Percentiles rank a stretch among this genome's conserved stretches.
These are phyloP conservation scores for Pseudomugil gertrudae DNA, from an alignment of 2,797 vertebrate genomes.

Conservation along the genomic window DNA sequence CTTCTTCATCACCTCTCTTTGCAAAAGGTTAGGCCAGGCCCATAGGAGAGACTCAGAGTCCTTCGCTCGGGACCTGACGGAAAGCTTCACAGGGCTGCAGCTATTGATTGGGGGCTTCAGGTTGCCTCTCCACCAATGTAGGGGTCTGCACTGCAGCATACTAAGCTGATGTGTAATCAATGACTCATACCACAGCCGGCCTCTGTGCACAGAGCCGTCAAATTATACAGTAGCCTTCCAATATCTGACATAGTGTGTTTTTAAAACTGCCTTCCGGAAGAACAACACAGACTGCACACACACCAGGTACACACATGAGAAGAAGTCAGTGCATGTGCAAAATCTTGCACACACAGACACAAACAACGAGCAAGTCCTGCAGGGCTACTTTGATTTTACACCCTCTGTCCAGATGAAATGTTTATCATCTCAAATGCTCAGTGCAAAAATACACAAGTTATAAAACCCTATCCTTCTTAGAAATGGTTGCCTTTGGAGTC, in stretches of 20 bases:
- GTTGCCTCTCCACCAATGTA: slow-evolving; percentile 82
- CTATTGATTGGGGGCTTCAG: slow-evolving; percentile 85
- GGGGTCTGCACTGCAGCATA: slow-evolving; percentile 83
- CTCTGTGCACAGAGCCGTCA: slow-evolving; percentile 79
- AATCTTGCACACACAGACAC: slow-evolving; percentile 40
- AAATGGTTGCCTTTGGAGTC: slow-evolving; percentile 63
- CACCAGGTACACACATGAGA: slow-evolving; percentile 58
- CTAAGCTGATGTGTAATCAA: slow-evolving; percentile 87
- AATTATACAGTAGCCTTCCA: slow-evolving; percentile 79
- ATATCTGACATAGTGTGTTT: slow-evolving; percentile 78
- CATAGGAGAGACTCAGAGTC: slow-evolving; percentile 75
- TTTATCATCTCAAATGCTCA: slow-evolving; percentile 67
- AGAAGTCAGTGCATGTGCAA: slow-evolving; percentile 40
- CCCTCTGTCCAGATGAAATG: slow-evolving; percentile 69
- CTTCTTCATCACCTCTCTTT: slow-evolving; percentile 84
- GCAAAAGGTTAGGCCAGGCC: slow-evolving; percentile 82
- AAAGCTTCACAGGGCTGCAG: slow-evolving; percentile 79
- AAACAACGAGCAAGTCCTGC: slow-evolving; percentile 52
- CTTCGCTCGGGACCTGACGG: slow-evolving; percentile 74
- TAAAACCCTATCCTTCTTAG: slow-evolving; percentile 57
- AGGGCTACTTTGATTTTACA: slow-evolving; percentile 70
- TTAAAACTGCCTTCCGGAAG: slow-evolving; percentile 72
- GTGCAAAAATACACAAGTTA: slow-evolving; percentile 43
- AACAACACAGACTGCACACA: slow-evolving; percentile 49
- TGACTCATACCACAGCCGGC: slow-evolving; percentile 82